A percentile compares a stretch with the other conserved stretches of the same genome.
Evolutionary conservation across 1,140 invertebrate species (phyloP).

Genomic region (Aphelenchoides avenae): DNA sequence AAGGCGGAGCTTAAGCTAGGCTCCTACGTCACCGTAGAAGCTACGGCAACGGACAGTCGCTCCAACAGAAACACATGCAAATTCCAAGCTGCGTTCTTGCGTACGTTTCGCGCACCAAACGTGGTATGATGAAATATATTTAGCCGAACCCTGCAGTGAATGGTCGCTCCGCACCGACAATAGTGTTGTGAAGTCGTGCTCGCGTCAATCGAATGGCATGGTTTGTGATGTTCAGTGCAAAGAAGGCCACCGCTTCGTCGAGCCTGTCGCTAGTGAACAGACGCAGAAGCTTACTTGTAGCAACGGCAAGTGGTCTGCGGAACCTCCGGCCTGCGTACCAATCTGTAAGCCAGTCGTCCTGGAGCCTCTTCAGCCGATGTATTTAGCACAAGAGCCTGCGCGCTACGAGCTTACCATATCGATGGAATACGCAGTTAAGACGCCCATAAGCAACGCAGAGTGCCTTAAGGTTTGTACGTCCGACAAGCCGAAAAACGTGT

Average conservation of each 20-base stretch:
- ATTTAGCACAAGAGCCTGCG: slow-evolving; percentile 72
- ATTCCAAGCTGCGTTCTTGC: slow-evolving; percentile 74
- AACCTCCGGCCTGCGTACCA: too few relatives aligned
- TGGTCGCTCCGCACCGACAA: slow-evolving; percentile 80
- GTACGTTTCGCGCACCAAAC: slow-evolving; percentile 30
- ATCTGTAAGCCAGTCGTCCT: too few relatives aligned
- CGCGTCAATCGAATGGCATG: slow-evolving; percentile 69
- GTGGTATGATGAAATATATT: slow-evolving; percentile 63
- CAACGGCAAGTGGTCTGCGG: too few relatives aligned
- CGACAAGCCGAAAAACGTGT: too few relatives aligned
- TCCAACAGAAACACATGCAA: slow-evolving; percentile 84
- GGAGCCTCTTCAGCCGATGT: slow-evolving; percentile 46
- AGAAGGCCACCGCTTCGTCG: slow-evolving; percentile 81
- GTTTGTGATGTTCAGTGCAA: slow-evolving; percentile 86
- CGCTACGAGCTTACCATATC: slow-evolving; percentile 82
- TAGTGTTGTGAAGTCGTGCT: slow-evolving; percentile 80
- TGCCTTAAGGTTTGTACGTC: too few relatives aligned
- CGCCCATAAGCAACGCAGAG: too few relatives aligned
- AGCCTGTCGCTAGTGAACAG: too few relatives aligned
- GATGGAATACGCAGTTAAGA: slow-evolving; percentile 82
- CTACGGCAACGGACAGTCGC: slow-evolving; percentile 78
- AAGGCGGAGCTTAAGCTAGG: slow-evolving; percentile 79
- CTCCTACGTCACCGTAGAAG: slow-evolving; percentile 88
- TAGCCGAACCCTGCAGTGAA: slow-evolving; percentile 86
- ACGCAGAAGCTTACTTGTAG: too few relatives aligned